A percentile compares a stretch with the other conserved stretches of the same genome.
These are phyloP conservation scores for Otolemur crassicaudatus DNA, from an alignment of 2,797 vertebrate genomes.

Conservation along the genomic window DNA sequence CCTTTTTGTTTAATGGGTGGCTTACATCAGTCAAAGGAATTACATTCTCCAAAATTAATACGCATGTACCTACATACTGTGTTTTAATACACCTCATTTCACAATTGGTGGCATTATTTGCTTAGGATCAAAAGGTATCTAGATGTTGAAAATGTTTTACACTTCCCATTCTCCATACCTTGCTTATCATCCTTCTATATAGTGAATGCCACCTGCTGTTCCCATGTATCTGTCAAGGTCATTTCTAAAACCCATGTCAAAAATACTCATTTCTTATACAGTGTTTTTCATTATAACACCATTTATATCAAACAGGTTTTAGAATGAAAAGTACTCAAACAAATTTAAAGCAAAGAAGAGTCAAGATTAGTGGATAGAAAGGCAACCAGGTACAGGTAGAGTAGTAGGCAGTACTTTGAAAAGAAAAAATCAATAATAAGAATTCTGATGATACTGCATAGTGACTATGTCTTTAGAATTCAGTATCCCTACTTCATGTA, in stretches of 20 bases:
- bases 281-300: not conserved
- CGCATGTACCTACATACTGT: not conserved
- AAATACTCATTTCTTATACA: not conserved
- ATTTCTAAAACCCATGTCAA: slow-evolving; percentile 18
- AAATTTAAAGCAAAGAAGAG: slow-evolving; percentile 28
- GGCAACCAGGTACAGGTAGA: not conserved
- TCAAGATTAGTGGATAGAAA: not conserved
- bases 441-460: not conserved
- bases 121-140: not conserved
- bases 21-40: slow-evolving; percentile 37
- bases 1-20: slow-evolving; percentile 1
- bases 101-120: slow-evolving; percentile 31
- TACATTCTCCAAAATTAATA: slow-evolving; percentile 60
- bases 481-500: not conserved
- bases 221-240: not conserved
- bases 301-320: not conserved
- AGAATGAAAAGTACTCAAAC: not conserved
- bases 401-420: not conserved
- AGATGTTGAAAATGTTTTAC: slow-evolving; percentile 17
- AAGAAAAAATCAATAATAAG: not conserved
- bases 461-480: slow-evolving; percentile 10
- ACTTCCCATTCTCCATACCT: not conserved
- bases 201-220: not conserved
- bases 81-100: slow-evolving; percentile 22
- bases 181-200: not conserved